phyloP scores from a whole-genome alignment of 2,888 invertebrate genomes.

The Pyrrhosoma nymphula region DNA sequence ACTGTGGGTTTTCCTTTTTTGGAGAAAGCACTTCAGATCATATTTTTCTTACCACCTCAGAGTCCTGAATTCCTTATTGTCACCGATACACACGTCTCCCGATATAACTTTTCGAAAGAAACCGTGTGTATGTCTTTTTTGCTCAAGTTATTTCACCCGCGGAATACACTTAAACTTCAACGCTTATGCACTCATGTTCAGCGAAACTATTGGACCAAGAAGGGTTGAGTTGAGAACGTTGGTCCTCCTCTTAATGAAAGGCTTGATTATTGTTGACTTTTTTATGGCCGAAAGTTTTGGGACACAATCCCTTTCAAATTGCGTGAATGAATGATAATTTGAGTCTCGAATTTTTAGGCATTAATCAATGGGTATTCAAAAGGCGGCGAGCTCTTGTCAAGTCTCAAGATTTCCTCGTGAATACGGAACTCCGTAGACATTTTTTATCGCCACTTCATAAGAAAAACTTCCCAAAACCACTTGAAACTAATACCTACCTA shows the following conservation, averaged over 20 bases:
- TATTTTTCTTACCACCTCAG: neutral
- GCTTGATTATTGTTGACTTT: neutral
- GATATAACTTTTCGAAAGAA: neutral
- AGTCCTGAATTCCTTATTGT: neutral
- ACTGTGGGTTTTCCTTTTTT: neutral
- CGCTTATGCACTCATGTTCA: neutral
- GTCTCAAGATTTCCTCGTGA: neutral
- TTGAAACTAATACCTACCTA: neutral
- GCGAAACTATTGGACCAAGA: neutral
- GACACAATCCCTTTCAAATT: constrained; percentile 31
- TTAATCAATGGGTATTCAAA: constrained; percentile 12
- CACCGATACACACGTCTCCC: neutral
- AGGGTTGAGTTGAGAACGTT: neutral
- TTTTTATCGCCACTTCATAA: neutral
- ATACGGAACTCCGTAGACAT: neutral
- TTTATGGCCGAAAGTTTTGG: neutral
- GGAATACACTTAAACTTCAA: neutral
- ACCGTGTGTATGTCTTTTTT: neutral
- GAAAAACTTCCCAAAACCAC: neutral
- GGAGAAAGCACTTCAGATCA: neutral
- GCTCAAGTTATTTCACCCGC: neutral
- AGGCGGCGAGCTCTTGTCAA: neutral
- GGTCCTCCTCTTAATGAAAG: neutral
- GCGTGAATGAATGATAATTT: constrained; percentile 7
- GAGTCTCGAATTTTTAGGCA: neutral